These are phyloP conservation scores for Antheraea assamensis DNA, from an alignment of 2,888 invertebrate genomes.

Conservation along the genomic window DNA sequence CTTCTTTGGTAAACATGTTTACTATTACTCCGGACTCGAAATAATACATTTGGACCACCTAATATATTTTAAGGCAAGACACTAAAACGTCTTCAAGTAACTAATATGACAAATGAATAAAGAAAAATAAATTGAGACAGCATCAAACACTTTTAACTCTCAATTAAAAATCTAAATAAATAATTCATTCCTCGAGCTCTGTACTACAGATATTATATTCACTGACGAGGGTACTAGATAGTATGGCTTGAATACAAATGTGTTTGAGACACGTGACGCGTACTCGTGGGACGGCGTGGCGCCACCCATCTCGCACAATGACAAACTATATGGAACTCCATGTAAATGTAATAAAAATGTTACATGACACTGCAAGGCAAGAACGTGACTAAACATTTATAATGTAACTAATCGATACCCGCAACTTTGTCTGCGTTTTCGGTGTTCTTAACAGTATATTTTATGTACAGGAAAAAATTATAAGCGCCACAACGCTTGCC, in stretches of 20 bases:
- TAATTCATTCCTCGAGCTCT: conserved; percentile 57
- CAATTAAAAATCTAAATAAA: conserved; percentile 62
- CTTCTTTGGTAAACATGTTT: neutral
- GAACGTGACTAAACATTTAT: conserved; percentile 24
- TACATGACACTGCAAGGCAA: conserved; percentile 26
- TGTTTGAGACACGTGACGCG: conserved; percentile 42
- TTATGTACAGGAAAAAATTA: too few relatives aligned
- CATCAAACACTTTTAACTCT: conserved; percentile 48
- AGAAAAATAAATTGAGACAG: conserved; percentile 43
- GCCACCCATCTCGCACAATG: conserved; percentile 44
- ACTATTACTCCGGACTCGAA: neutral
- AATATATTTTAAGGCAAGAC: conserved; percentile 35
- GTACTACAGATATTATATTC: conserved; percentile 55
- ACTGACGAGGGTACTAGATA: conserved; percentile 53
- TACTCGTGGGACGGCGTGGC: conserved; percentile 59
- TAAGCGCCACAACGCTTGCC: too few relatives aligned
- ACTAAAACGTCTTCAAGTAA: conserved; percentile 33
- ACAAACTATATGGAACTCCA: conserved; percentile 31
- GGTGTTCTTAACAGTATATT: too few relatives aligned
- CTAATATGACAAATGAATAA: conserved; percentile 47
- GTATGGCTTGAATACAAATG: conserved; percentile 63
- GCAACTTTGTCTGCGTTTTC: too few relatives aligned
- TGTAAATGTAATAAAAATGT: conserved; percentile 33
- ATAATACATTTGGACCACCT: conserved; percentile 14
- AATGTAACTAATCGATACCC: too few relatives aligned